phyloP scores from a whole-genome alignment of 2,113 vertebrate genomes.

The Aphyosemion australe region DNA sequence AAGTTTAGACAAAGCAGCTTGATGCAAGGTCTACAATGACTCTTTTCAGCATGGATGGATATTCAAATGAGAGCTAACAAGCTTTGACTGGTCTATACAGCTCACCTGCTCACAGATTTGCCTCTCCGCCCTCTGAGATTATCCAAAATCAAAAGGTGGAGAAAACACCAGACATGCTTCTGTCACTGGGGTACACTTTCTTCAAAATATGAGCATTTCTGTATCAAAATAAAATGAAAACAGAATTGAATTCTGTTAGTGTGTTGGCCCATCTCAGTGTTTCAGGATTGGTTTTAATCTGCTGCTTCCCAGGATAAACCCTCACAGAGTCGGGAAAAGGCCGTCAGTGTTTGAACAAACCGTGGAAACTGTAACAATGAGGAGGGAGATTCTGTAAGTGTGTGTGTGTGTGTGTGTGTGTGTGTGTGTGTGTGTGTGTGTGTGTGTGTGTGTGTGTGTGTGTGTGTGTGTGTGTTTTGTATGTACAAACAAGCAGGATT shows the following conservation, averaged over 20 bases:
- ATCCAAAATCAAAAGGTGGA: background rate
- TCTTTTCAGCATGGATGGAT: constrained; percentile 28
- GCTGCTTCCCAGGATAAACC: constrained; percentile 19
- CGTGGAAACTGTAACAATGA: constrained; percentile 66
- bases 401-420: constrained; percentile 14
- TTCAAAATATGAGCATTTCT: background rate
- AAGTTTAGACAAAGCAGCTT: constrained; percentile 33
- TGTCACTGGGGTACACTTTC: background rate
- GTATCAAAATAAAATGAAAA: too few relatives aligned
- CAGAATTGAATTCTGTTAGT: background rate
- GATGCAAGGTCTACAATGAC: constrained; percentile 41
- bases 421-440: background rate
- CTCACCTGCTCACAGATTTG: background rate
- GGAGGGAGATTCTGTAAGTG: constrained; percentile 28
- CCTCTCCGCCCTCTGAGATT: background rate
- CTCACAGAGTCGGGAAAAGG: constrained; percentile 32
- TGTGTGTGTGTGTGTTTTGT: constrained; percentile 25
- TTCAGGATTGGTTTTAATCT: background rate
- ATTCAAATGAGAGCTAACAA: constrained; percentile 15
- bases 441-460: constrained; percentile 22
- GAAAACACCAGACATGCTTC: background rate
- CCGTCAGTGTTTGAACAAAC: constrained; percentile 54
- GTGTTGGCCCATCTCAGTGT: background rate
- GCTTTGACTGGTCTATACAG: constrained; percentile 21
- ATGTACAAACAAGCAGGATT: constrained; percentile 51